phyloP scores from a whole-genome alignment of 2,113 vertebrate genomes.

The Leptobrachium leishanense region DNA sequence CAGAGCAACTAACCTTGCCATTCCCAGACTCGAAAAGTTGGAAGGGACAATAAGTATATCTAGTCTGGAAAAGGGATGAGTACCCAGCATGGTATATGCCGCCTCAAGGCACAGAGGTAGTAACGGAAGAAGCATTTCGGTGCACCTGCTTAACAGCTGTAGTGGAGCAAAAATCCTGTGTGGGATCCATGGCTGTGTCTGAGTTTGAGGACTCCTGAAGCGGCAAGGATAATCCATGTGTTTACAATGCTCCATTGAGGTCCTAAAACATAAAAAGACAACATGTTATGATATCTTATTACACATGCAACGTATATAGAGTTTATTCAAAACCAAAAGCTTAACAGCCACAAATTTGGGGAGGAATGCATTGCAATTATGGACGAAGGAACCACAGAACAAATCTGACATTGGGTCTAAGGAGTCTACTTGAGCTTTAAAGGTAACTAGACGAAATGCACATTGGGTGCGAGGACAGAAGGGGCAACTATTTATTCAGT shows the following conservation, averaged over 20 bases:
- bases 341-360: no score
- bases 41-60: slow-evolving; percentile 90
- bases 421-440: no score
- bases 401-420: no score
- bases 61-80: slow-evolving; percentile 88
- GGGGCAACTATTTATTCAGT: no score
- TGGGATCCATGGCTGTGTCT: slow-evolving; percentile 76
- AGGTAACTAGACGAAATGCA: no score
- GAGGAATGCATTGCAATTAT: no score
- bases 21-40: slow-evolving; percentile 92
- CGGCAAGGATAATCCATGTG: slow-evolving; percentile 89
- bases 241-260: slow-evolving; percentile 66
- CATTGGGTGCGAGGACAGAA: no score
- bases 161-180: slow-evolving; percentile 83
- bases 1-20: slow-evolving; percentile 86
- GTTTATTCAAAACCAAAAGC: no score
- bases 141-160: slow-evolving; percentile 67
- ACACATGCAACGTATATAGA: no score
- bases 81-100: slow-evolving; percentile 79
- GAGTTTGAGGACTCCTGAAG: slow-evolving; percentile 69
- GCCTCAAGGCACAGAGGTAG: slow-evolving; percentile 82
- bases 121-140: slow-evolving; percentile 71
- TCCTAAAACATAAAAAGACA: slow-evolving; percentile 52
- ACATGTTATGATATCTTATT: no score
- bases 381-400: no score